These are phyloP conservation scores for Margarornis squamiger DNA, from an alignment of 2,797 vertebrate genomes.

Conservation along the genomic window DNA sequence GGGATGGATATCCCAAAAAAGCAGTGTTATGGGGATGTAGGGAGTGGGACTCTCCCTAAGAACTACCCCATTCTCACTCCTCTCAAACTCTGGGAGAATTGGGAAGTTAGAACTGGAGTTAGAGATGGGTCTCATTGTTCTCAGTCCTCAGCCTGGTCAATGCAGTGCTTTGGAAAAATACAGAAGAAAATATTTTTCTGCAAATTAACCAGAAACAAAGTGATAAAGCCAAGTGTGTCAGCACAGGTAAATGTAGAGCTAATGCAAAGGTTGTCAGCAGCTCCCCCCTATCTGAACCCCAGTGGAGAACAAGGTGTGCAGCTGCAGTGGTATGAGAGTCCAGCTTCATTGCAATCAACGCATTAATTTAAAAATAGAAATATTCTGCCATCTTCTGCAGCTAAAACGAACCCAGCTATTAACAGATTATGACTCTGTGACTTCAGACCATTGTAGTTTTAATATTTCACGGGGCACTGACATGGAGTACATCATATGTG, in stretches of 20 bases:
- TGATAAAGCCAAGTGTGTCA: neutral
- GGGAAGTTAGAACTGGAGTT: neutral
- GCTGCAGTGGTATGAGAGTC: neutral
- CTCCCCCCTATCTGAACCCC: neutral
- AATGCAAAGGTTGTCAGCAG: neutral
- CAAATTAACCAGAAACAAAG: neutral
- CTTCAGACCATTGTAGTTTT: conserved; percentile 58
- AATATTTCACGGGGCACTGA: conserved; percentile 52
- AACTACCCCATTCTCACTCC: neutral
- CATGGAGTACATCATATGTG: neutral
- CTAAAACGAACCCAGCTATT: conserved; percentile 51
- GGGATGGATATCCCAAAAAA: neutral
- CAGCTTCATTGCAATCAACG: conserved; percentile 35
- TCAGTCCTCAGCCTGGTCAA: neutral
- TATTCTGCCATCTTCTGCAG: conserved; percentile 61
- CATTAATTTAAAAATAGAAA: conserved; percentile 68
- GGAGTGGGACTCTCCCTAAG: neutral
- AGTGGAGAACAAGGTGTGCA: neutral
- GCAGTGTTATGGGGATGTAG: too few species aligned
- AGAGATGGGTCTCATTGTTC: neutral
- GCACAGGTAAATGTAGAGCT: neutral
- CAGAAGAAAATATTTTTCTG: neutral
- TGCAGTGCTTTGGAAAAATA: neutral
- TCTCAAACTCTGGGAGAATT: neutral
- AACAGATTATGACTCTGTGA: conserved; percentile 44